phyloP scores from a whole-genome alignment of 2,113 vertebrate genomes.

The Myodes glareolus region DNA sequence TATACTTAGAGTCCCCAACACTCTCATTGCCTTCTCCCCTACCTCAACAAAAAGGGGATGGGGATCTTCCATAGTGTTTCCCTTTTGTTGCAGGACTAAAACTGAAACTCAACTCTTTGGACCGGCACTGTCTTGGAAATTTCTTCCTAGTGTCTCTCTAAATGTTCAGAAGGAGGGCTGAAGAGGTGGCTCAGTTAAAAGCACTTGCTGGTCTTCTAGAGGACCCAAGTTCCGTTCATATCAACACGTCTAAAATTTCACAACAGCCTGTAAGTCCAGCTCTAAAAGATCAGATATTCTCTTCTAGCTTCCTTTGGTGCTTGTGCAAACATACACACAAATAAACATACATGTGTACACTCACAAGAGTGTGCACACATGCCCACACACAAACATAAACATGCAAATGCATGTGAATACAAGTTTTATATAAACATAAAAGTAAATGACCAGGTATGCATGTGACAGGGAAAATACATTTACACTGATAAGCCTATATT shows the following conservation, averaged over 20 bases:
- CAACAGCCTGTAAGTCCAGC: not conserved
- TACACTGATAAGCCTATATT: not conserved
- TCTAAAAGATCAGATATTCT: not conserved
- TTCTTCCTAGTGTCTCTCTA: constrained; percentile 32
- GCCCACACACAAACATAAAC: too few relatives aligned
- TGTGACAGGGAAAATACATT: not conserved
- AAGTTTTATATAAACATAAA: not conserved
- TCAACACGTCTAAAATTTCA: too few relatives aligned
- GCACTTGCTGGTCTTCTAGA: too few relatives aligned
- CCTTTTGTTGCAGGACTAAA: not conserved
- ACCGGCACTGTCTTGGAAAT: not conserved
- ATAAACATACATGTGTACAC: not conserved
- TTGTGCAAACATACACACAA: not conserved
- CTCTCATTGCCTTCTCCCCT: not conserved
- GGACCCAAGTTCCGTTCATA: too few relatives aligned
- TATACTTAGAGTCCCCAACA: not conserved
- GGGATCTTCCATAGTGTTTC: not conserved
- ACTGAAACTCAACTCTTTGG: not conserved
- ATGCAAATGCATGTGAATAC: not conserved
- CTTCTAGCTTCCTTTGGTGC: not conserved
- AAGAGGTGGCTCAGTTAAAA: not conserved
- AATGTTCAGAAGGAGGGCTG: not conserved
- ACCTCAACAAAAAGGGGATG: not conserved
- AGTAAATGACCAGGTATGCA: not conserved
- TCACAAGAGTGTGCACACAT: not conserved